These are phyloP conservation scores for Stenopsyche tienmushanensis DNA, from an alignment of 1,140 invertebrate genomes.

Conservation along the genomic window DNA sequence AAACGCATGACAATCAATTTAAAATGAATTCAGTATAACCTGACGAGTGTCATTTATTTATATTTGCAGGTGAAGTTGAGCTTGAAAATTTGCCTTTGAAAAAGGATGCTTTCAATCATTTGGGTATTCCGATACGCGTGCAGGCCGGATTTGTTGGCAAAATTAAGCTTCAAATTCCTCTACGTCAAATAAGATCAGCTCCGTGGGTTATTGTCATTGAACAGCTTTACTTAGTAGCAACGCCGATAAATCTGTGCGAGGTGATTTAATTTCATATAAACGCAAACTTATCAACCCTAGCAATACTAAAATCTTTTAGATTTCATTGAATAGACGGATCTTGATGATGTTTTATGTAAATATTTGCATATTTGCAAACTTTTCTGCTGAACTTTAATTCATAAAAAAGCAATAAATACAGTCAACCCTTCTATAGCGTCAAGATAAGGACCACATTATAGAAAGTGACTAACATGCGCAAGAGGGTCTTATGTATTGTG, in stretches of 20 bases:
- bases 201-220: constrained; percentile 96
- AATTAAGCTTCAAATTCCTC: constrained; percentile 88
- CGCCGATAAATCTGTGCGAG: constrained; percentile 80
- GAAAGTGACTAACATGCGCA: too few relatives aligned
- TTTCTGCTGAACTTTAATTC: too few relatives aligned
- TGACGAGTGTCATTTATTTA: constrained; percentile 20
- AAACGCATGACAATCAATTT: too few relatives aligned
- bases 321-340: too few relatives aligned
- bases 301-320: too few relatives aligned
- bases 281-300: not conserved
- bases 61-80: constrained; percentile 87
- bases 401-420: not conserved
- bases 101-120: constrained; percentile 87
- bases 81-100: constrained; percentile 97
- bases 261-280: constrained; percentile 55
- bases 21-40: too few relatives aligned
- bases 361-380: not conserved
- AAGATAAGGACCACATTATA: too few relatives aligned
- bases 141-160: constrained; percentile 92
- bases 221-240: constrained; percentile 86
- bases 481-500: too few relatives aligned
- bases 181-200: constrained; percentile 87
- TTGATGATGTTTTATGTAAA: not conserved
- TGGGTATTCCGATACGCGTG: constrained; percentile 90
- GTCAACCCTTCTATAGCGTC: too few relatives aligned